These are phyloP conservation scores for Clytia hemisphaerica DNA, from an alignment of 30 jellyfish, hydroid and myxozoan genomes.

Conservation along the genomic window DNA sequence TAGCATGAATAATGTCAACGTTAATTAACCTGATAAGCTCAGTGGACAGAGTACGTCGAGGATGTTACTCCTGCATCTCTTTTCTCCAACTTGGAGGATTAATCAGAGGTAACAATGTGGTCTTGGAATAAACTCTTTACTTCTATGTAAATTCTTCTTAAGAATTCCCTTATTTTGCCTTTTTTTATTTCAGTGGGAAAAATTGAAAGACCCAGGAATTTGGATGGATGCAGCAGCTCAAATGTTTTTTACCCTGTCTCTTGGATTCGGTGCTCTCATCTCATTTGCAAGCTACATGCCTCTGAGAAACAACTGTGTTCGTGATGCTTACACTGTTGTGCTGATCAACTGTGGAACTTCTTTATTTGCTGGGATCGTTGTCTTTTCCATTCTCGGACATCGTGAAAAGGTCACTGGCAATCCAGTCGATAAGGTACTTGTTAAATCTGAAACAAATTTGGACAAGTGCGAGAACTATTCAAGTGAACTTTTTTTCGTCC, in stretches of 20 bases:
- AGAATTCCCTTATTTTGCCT: background rate
- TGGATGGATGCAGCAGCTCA: constrained; percentile 99
- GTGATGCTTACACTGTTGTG: constrained; percentile 84
- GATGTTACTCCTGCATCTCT: too few relatives aligned
- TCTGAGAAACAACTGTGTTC: constrained; percentile 64
- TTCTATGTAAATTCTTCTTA: background rate
- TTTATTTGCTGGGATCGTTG: constrained; percentile 86
- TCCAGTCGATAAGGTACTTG: constrained; percentile 82
- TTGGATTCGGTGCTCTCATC: constrained; percentile 93
- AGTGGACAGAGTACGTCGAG: too few relatives aligned
- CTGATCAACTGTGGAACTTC: constrained; percentile 79
- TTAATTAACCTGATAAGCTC: too few relatives aligned
- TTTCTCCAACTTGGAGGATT: too few relatives aligned
- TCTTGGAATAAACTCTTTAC: too few relatives aligned
- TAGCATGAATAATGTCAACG: background rate
- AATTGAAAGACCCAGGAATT: constrained; percentile 66
- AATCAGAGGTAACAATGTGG: too few relatives aligned
- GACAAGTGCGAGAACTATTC: too few relatives aligned
- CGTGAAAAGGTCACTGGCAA: constrained; percentile 55
- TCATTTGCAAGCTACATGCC: constrained; percentile 98
- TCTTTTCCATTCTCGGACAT: constrained; percentile 84
- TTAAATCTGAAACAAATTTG: too few relatives aligned
- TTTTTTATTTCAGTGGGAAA: constrained; percentile 43
- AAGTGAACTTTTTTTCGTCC: too few relatives aligned
- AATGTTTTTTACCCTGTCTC: constrained; percentile 88